Conservation (phyloP, 1,140 invertebrate genomes). For the Monomorium pharaonis region DNA sequence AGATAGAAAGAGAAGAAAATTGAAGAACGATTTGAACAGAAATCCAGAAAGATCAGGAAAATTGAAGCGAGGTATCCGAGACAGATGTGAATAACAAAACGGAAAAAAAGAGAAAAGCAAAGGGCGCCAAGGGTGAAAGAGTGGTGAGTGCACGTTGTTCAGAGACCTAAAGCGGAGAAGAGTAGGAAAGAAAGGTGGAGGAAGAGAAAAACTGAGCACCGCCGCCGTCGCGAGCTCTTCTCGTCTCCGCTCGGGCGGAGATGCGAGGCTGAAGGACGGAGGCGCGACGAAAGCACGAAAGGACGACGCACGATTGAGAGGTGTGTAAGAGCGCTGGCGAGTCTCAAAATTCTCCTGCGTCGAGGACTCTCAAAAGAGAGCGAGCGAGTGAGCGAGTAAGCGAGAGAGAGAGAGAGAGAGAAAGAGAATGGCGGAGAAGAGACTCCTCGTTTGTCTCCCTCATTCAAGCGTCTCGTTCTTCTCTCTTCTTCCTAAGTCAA, state of each 20-base stretch:
- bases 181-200: slow-evolving; percentile 3
- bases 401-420: background rate
- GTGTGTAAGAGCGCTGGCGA: slow-evolving; percentile 39
- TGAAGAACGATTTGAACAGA: slow-evolving; percentile 2
- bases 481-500: slow-evolving; percentile 51
- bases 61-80: background rate
- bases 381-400: background rate
- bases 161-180: background rate
- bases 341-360: slow-evolving; percentile 65
- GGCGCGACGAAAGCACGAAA: slow-evolving; percentile 32
- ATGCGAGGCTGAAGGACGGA: slow-evolving; percentile 32
- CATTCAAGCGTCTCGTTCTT: slow-evolving; percentile 48
- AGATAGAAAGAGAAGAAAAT: slow-evolving; percentile 15
- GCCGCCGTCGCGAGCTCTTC: background rate
- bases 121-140: slow-evolving; percentile 44
- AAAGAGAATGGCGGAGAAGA: background rate
- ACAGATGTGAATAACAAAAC: slow-evolving; percentile 21
- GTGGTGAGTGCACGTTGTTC: background rate
- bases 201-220: slow-evolving; percentile 20
- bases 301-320: slow-evolving; percentile 27
- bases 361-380: slow-evolving; percentile 53
- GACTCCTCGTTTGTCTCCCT: slow-evolving; percentile 66
- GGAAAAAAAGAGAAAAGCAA: slow-evolving; percentile 41
- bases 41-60: background rate
- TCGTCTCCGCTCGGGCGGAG: slow-evolving; percentile 5